Percentiles rank a stretch among this genome's conserved stretches.
Evolutionary conservation across 2,113 vertebrate species (phyloP).

Genomic region (Anarrhichthys ocellatus): DNA sequence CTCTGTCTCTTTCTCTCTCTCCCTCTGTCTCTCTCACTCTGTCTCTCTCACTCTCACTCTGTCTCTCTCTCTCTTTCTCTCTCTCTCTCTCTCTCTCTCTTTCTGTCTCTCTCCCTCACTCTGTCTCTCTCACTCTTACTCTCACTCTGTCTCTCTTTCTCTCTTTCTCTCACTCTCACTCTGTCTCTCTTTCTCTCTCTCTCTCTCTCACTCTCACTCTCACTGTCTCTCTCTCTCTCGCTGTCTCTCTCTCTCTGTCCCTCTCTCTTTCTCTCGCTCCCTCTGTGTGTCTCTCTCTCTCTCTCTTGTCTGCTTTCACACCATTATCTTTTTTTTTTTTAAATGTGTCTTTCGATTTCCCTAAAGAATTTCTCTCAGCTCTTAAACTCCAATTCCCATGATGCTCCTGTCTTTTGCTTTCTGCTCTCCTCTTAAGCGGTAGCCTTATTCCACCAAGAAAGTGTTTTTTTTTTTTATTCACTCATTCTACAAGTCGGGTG

Average conservation of each 20-base stretch:
- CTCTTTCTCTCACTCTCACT: background rate
- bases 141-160: background rate
- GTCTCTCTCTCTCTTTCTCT: background rate
- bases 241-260: background rate
- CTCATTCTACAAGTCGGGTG: background rate
- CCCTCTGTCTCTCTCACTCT: too few species aligned
- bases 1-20: background rate
- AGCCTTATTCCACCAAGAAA: background rate
- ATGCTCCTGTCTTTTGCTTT: constrained; percentile 6
- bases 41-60: background rate
- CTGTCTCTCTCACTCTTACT: background rate
- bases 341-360: background rate
- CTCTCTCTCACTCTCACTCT: background rate
- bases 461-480: too few species aligned
- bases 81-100: background rate
- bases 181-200: background rate
- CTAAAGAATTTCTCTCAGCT: background rate
- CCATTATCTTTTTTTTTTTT: too few species aligned
- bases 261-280: background rate
- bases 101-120: background rate
- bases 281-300: background rate
- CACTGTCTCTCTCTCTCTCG: background rate
- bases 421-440: background rate
- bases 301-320: background rate
- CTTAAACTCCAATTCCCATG: constrained; percentile 18